Percentiles rank a stretch among this genome's conserved stretches.
These are phyloP conservation scores for Brachionichthys hirsutus DNA, from an alignment of 2,113 vertebrate species.

Conservation along the genomic window DNA sequence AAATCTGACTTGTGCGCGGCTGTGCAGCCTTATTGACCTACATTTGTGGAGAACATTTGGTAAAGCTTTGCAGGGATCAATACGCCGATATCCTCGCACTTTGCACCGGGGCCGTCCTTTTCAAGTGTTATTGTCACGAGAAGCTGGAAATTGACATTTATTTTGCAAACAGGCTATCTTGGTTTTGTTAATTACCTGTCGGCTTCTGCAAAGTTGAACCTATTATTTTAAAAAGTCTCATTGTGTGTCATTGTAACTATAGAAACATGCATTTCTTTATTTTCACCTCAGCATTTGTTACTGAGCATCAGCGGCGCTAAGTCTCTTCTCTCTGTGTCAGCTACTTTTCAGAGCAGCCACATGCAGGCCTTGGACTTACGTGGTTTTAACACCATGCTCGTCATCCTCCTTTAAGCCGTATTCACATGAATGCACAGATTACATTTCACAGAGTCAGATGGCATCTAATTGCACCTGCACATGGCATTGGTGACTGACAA, in stretches of 20 bases:
- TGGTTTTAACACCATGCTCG: not conserved
- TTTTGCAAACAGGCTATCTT: not conserved
- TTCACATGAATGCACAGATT: constrained; percentile 25
- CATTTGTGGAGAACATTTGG: constrained; percentile 68
- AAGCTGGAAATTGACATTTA: not conserved
- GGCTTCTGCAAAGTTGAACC: not conserved
- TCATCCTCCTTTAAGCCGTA: constrained; percentile 1
- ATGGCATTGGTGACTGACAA: constrained; percentile 13
- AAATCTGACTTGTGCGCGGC: constrained; percentile 71
- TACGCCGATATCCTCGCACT: constrained; percentile 45
- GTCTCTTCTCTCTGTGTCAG: constrained; percentile 1
- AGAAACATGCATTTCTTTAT: not conserved
- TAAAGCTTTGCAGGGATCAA: constrained; percentile 63
- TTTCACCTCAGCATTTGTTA: not conserved
- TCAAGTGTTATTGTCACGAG: constrained; percentile 4
- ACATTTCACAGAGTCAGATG: constrained; percentile 27
- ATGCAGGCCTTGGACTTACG: not conserved
- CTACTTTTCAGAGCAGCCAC: constrained; percentile 9
- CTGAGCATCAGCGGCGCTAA: constrained; percentile 1
- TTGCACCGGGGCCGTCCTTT: not conserved
- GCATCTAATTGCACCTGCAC: constrained; percentile 35
- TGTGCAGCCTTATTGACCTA: constrained; percentile 76
- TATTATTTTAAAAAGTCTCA: not conserved
- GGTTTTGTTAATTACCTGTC: constrained; percentile 39
- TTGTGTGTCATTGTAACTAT: not conserved